Evolutionary conservation across 2,888 invertebrate genomes (phyloP).

Genomic region (Tetramorium bicarinatum): DNA sequence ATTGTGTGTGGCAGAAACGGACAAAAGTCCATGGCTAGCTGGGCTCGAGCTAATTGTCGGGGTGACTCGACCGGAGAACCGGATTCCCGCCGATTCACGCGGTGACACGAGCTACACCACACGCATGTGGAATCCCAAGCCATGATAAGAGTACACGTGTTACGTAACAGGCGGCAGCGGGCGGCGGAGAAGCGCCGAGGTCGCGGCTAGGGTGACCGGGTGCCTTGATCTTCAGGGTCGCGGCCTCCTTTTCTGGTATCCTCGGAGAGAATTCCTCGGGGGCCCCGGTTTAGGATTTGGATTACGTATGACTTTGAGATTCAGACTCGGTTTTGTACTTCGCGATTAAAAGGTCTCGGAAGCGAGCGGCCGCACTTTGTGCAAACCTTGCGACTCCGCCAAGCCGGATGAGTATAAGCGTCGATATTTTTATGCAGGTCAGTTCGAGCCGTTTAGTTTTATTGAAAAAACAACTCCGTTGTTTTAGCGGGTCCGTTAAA

Average conservation of each 20-base stretch:
- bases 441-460: neutral
- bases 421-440: neutral
- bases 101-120: neutral
- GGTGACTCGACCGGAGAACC: conserved; percentile 48
- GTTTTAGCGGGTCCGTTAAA: neutral
- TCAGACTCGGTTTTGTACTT: neutral
- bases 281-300: neutral
- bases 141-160: neutral
- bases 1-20: no score
- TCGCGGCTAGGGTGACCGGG: neutral
- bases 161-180: neutral
- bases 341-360: neutral
- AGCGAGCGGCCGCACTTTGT: neutral
- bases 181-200: neutral
- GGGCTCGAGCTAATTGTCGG: conserved; percentile 32
- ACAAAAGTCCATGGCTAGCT: no score
- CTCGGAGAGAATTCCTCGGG: neutral
- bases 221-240: neutral
- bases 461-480: neutral
- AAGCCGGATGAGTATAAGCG: neutral
- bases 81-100: neutral
- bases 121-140: neutral
- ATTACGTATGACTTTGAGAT: neutral
- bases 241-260: neutral
- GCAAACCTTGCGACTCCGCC: neutral